A percentile compares a stretch with the other conserved stretches of the same genome.
Conservation (phyloP, 2,113 vertebrate genomes). For the Zosterops japonicus region DNA sequence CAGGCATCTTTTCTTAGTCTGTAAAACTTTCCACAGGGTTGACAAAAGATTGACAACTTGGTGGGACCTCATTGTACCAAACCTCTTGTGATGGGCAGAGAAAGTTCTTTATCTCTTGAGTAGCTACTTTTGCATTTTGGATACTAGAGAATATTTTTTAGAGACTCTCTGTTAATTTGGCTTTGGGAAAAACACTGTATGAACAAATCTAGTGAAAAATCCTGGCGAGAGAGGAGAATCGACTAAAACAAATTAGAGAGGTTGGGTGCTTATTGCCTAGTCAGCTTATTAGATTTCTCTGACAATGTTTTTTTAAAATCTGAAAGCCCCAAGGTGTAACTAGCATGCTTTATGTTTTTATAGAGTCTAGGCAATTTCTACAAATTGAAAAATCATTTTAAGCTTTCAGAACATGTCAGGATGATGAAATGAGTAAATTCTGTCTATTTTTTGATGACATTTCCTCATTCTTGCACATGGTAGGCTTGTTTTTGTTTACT, state of each 20-base stretch:
- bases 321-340: slow-evolving; percentile 50
- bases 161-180: not conserved
- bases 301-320: not conserved
- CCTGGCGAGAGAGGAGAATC: not conserved
- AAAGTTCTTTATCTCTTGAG: not conserved
- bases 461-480: not conserved
- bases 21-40: not conserved
- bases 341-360: slow-evolving; percentile 43
- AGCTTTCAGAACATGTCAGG: slow-evolving; percentile 24
- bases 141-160: not conserved
- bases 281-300: slow-evolving; percentile 43
- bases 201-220: not conserved
- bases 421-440: slow-evolving; percentile 51
- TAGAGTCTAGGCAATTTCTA: slow-evolving; percentile 38
- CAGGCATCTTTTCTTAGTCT: not conserved
- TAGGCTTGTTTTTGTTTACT: slow-evolving; percentile 13
- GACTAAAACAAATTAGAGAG: not conserved
- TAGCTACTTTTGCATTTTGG: fast-evolving
- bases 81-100: not conserved
- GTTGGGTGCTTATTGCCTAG: slow-evolving; percentile 21
- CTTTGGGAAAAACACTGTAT: not conserved
- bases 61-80: not conserved
- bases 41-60: fast-evolving
- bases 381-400: slow-evolving; percentile 58
- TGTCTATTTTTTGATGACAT: not conserved